Conservation (phyloP, 2,113 vertebrate genomes). For the Gavia stellata region DNA sequence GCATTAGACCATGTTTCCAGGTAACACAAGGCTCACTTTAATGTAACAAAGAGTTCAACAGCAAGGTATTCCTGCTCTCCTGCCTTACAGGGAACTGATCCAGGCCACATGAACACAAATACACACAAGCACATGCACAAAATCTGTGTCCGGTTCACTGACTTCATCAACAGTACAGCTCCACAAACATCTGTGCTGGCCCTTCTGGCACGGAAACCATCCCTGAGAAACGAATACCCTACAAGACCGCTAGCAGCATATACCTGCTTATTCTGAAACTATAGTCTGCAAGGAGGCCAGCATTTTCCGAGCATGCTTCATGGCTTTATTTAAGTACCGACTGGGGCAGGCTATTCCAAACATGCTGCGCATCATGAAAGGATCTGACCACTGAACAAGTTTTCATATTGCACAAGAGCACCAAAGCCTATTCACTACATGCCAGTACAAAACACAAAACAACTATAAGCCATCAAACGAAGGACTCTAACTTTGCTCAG, state of each 20-base stretch:
- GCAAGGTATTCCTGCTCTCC: not conserved
- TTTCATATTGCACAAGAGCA: not conserved
- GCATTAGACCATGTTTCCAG: not conserved
- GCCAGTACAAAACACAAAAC: not conserved
- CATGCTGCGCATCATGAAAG: not conserved
- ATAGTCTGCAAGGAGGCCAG: not conserved
- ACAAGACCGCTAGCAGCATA: not conserved
- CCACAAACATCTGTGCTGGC: not conserved
- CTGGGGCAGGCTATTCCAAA: not conserved
- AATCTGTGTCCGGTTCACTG: not conserved
- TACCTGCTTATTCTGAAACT: not conserved
- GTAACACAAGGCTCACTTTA: not conserved
- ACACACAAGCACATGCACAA: not conserved
- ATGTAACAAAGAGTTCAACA: not conserved
- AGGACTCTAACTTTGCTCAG: not conserved
- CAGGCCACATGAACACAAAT: not conserved
- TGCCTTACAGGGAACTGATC: not conserved
- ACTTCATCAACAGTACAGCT: not conserved
- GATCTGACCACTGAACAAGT: not conserved
- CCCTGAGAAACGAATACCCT: not conserved
- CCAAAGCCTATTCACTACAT: not conserved
- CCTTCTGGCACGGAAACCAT: not conserved
- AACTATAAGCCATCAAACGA: not conserved
- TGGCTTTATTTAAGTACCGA: not conserved
- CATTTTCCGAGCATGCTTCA: not conserved